A percentile compares a stretch with the other conserved stretches of the same genome.
Conservation (phyloP, 2,113 vertebrate genomes). For the Ceyx melanurus region DNA sequence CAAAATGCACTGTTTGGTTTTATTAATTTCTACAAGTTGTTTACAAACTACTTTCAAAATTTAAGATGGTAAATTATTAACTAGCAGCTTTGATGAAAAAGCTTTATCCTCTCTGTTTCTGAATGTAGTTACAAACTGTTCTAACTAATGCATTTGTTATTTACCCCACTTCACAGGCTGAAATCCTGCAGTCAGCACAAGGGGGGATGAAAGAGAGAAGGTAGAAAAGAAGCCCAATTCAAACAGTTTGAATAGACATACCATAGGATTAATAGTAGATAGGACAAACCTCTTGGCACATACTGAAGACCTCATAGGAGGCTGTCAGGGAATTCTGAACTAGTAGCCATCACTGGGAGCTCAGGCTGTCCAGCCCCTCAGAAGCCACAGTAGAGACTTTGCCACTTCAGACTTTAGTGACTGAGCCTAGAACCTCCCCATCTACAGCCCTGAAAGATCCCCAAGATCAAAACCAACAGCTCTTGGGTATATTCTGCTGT, state of each 20-base stretch:
- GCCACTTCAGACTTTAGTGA: neutral
- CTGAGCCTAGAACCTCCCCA: accelerated
- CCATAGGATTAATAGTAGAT: neutral
- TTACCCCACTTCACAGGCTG: neutral
- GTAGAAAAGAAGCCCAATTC: neutral
- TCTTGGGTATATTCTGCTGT: neutral
- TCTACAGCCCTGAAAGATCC: neutral
- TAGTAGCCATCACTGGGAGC: neutral
- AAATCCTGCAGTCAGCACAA: neutral
- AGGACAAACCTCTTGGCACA: neutral
- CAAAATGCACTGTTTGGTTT: neutral
- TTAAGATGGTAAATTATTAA: neutral
- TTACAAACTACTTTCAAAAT: neutral
- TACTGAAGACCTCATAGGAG: neutral
- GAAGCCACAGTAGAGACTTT: neutral
- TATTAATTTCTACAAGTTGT: neutral
- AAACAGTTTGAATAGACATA: neutral
- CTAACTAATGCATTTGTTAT: neutral
- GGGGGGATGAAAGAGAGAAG: neutral
- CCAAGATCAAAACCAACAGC: neutral
- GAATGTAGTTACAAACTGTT: neutral
- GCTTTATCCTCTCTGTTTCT: neutral
- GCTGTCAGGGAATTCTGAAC: neutral
- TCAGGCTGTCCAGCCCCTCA: neutral
- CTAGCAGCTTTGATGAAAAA: neutral